Conservation (phyloP, 2,113 vertebrate genomes). For the Poicephalus meyeri region DNA sequence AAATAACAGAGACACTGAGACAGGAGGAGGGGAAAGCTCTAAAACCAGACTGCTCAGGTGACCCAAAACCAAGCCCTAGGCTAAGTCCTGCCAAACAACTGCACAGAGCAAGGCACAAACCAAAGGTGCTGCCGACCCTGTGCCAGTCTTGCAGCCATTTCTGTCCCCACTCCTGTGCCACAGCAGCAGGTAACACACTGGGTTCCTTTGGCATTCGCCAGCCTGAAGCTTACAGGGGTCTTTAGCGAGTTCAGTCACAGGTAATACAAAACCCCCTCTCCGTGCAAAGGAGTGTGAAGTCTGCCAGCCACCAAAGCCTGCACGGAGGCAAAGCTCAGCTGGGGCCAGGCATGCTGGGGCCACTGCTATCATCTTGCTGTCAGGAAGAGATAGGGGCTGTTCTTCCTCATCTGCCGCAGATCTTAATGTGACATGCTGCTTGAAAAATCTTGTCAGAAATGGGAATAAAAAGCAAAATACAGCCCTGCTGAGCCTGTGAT, state of each 20-base stretch:
- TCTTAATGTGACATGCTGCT: not conserved
- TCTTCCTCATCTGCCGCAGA: not conserved
- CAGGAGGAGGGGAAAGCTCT: not conserved
- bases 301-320: rapidly evolving
- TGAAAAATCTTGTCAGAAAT: not conserved
- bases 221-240: not conserved
- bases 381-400: not conserved
- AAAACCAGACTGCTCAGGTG: not conserved
- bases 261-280: not conserved
- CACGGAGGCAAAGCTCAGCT: rapidly evolving
- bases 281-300: not conserved
- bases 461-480: conserved; percentile 18
- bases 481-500: not conserved
- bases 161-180: too few relatives aligned
- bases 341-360: rapidly evolving
- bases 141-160: rapidly evolving
- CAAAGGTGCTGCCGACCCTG: rapidly evolving
- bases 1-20: not conserved
- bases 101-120: not conserved
- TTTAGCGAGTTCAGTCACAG: rapidly evolving
- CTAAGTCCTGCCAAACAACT: not conserved
- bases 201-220: rapidly evolving
- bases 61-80: not conserved
- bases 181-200: too few relatives aligned
- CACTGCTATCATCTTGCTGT: not conserved